Conservation (phyloP, 2,113 vertebrate genomes). For the Stercorarius parasiticus region DNA sequence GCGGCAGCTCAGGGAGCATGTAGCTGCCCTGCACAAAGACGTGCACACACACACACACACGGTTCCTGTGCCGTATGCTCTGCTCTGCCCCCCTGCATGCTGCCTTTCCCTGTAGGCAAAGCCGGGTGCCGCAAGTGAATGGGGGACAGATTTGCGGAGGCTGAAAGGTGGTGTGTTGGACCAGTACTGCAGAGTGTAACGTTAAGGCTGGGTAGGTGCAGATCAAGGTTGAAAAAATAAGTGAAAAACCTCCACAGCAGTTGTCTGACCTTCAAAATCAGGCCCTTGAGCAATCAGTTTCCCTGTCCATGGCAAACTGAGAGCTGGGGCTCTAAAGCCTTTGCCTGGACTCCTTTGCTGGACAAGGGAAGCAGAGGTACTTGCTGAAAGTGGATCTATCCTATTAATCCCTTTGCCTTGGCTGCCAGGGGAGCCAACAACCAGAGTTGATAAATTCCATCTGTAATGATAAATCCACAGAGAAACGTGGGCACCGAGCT, state of each 20-base stretch:
- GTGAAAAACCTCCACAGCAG: background rate
- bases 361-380: background rate
- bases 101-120: background rate
- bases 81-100: background rate
- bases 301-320: background rate
- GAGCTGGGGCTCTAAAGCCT: background rate
- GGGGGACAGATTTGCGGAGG: background rate
- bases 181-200: background rate
- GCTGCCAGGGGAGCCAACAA: background rate
- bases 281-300: background rate
- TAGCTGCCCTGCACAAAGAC: background rate
- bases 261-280: background rate
- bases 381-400: background rate
- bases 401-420: background rate
- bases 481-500: background rate
- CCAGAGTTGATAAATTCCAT: background rate
- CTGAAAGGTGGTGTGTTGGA: accelerated
- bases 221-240: background rate
- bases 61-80: accelerated
- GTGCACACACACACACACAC: too few species aligned
- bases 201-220: background rate
- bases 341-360: background rate
- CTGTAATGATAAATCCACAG: background rate
- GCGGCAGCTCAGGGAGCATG: background rate
- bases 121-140: background rate